These are phyloP conservation scores for Brachionus calyciflorus DNA, from an alignment of 1,140 invertebrate genomes.

Conservation along the genomic window DNA sequence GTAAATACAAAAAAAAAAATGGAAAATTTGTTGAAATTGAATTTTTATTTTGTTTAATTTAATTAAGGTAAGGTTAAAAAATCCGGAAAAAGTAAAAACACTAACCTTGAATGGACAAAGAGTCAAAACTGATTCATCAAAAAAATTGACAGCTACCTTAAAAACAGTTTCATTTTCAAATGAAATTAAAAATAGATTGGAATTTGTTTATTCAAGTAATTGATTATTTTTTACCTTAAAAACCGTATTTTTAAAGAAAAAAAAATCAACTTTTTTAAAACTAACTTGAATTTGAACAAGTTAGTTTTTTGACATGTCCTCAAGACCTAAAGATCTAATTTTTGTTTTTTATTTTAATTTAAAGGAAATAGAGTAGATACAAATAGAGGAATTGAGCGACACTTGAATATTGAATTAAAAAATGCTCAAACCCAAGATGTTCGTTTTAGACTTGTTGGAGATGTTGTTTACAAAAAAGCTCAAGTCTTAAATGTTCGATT, in stretches of 20 bases:
- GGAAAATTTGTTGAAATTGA: no score
- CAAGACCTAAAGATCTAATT: no score
- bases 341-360: no score
- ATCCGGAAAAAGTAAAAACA: conserved; percentile 25
- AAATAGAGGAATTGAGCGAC: conserved; percentile 16
- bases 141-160: background rate
- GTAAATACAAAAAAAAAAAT: no score
- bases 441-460: conserved; percentile 14
- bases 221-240: background rate
- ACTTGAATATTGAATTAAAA: conserved; percentile 20
- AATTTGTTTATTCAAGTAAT: conserved; percentile 17
- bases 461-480: conserved; percentile 14
- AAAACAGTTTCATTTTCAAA: conserved; percentile 1
- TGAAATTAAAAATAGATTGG: background rate
- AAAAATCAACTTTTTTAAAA: no score
- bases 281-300: no score
- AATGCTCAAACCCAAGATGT: background rate
- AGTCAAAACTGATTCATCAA: conserved; percentile 6
- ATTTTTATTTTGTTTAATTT: no score
- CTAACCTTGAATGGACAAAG: background rate
- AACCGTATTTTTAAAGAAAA: no score
- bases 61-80: conserved; percentile 8
- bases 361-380: conserved; percentile 22
- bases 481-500: conserved; percentile 1
- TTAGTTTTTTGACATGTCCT: no score